Base-by-base conservation (phyloP, 1,140 invertebrate genomes). In the Bemisia tabaci region DNA sequence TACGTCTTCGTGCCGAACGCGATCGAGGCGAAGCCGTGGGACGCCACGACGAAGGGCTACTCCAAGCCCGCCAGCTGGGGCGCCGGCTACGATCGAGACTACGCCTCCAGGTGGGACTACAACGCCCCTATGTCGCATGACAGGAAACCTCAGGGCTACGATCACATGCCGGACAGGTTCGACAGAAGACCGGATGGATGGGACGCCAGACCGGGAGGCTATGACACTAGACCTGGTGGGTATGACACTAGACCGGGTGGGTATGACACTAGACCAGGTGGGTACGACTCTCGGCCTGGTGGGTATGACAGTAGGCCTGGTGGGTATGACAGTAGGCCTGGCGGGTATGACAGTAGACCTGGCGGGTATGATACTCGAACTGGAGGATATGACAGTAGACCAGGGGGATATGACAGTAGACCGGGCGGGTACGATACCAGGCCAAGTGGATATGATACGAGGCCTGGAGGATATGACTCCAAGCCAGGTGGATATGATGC, bases 91-190 rank as follows among this genome's bases (percentile, higher is more conserved):
- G 58, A 60, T 26, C 23, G 17, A 39, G 59, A 33, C 26, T 60
- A 23, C 23, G n/a, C 65, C 59, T 0, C 48, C 26, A 21, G 12
- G 1, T 0, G 48, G 66, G 62, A 48, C 17, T 48, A 22, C 11
- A 59, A 26, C 0, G 33, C 66, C 33, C 63, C 66, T 25, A 22
- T 61, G 2, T 62, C 66, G 1, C 48, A 25, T 60, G n/a, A n/a
- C n/a, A n/a, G n/a, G n/a, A 60, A 66, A 9, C 60, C 62, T 26
- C 63, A 62, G 62, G 66, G 66, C 5, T 61, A 67, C 25, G 63
- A 67, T 22, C 59, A 48, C 0, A 62, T 48, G 48, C 1, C 12
- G 21, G 60, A 67, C 58, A 39, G 26, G 2, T 21, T 21, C 1
- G 21, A 1, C 1, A 62, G 26, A n/a, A 22, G 62, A 1, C 24